Percentiles rank a stretch among this genome's conserved stretches.
Conservation (phyloP, 2,888 invertebrate species). For the Sipha maydis region DNA sequence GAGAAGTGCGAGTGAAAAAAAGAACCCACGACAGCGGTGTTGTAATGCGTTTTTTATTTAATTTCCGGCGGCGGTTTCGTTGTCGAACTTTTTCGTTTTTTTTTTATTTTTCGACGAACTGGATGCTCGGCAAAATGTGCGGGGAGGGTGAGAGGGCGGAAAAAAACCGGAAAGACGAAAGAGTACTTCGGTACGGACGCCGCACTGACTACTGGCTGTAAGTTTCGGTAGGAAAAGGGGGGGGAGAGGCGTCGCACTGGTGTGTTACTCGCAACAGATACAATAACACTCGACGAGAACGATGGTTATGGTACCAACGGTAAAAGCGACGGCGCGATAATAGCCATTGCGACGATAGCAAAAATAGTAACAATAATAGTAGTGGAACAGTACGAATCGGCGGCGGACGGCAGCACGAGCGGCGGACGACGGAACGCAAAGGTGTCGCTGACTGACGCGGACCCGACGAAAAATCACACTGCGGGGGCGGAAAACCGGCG, state of each 20-base stretch:
- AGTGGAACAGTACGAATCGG: not conserved
- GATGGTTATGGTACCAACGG: too few species aligned
- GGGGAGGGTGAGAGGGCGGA: too few species aligned
- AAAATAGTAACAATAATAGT: not conserved
- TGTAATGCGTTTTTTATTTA: too few species aligned
- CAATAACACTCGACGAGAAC: too few species aligned
- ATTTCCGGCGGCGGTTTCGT: not conserved
- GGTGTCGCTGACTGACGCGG: constrained; percentile 37
- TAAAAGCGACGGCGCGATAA: not conserved
- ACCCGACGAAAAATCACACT: constrained; percentile 55
- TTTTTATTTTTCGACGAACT: not conserved
- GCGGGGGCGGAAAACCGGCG: constrained; percentile 44
- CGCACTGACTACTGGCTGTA: too few species aligned
- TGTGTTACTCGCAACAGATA: too few species aligned
- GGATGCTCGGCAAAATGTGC: too few species aligned
- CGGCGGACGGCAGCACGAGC: not conserved
- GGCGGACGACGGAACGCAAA: not conserved
- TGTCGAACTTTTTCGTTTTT: not conserved
- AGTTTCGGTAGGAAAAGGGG: too few species aligned
- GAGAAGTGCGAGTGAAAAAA: not conserved
- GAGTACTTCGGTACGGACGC: not conserved
- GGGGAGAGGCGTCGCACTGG: too few species aligned
- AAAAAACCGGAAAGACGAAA: not conserved
- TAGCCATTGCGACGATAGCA: not conserved
- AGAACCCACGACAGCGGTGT: not conserved